Percentiles rank a stretch among this genome's conserved stretches.
Evolutionary conservation across 2,797 vertebrate species (phyloP).

Genomic region (Helicolenus hilgendorfi): DNA sequence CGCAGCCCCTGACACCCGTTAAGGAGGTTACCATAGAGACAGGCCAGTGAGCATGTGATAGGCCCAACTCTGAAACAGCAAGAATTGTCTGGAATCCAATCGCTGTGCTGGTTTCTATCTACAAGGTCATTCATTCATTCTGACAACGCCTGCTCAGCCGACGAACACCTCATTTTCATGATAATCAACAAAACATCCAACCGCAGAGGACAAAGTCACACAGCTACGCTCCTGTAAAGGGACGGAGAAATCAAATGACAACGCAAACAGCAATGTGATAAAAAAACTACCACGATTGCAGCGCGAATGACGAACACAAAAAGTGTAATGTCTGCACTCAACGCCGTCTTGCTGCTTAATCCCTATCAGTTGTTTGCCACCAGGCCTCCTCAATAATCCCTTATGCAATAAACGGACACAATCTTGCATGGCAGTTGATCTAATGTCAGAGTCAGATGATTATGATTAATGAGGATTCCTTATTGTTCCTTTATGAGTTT

Average conservation of each 20-base stretch:
- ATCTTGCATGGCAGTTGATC: conserved; percentile 84
- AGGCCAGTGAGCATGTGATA: conserved; percentile 87
- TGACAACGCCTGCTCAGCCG: conserved; percentile 80
- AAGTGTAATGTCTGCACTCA: conserved; percentile 69
- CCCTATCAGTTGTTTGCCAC: conserved; percentile 81
- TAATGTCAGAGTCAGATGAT: conserved; percentile 84
- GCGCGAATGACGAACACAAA: conserved; percentile 45
- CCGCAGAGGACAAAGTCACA: conserved; percentile 56
- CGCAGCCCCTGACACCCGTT: conserved; percentile 84
- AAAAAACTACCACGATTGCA: conserved; percentile 40
- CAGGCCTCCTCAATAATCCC: conserved; percentile 83
- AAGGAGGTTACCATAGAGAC: conserved; percentile 92
- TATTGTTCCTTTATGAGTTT: conserved; percentile 91
- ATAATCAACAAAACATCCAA: conserved; percentile 79
- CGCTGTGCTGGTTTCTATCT: conserved; percentile 74
- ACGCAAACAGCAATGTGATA: conserved; percentile 29
- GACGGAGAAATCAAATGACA: conserved; percentile 47
- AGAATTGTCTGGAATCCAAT: conserved; percentile 89
- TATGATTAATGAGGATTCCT: conserved; percentile 89
- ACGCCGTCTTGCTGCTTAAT: conserved; percentile 63
- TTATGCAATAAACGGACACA: conserved; percentile 85
- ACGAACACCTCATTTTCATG: conserved; percentile 81
- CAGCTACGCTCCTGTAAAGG: conserved; percentile 8
- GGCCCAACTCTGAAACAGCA: conserved; percentile 87
- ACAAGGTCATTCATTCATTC: conserved; percentile 86